Conservation (phyloP, 2,113 vertebrate genomes). For the Hylia prasina region DNA sequence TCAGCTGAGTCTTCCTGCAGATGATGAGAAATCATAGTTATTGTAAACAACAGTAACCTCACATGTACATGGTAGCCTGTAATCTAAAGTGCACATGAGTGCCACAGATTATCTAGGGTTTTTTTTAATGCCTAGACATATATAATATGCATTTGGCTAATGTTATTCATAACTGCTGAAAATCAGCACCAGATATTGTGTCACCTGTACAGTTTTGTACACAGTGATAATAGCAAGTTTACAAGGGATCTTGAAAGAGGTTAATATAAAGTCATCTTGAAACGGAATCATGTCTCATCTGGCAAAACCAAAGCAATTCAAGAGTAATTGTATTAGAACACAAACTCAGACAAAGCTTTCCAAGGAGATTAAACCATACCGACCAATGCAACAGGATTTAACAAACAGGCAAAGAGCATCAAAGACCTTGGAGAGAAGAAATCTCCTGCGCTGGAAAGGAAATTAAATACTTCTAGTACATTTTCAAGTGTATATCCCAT, state of each 20-base stretch:
- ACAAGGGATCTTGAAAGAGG: not conserved
- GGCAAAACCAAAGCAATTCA: constrained; percentile 33
- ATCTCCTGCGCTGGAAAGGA: constrained; percentile 44
- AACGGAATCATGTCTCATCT: constrained; percentile 1
- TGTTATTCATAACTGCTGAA: not conserved
- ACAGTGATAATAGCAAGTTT: not conserved
- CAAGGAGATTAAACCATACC: constrained; percentile 12
- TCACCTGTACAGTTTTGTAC: not conserved
- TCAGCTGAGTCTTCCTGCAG: constrained; percentile 10
- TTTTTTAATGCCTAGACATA: not conserved
- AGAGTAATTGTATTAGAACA: constrained; percentile 17
- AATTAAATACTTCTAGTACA: constrained; percentile 57
- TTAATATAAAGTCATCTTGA: constrained; percentile 18
- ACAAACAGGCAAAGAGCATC: constrained; percentile 13
- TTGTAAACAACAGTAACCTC: constrained; percentile 7
- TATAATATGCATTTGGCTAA: not conserved
- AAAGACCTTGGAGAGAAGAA: constrained; percentile 38
- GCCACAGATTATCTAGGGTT: not conserved
- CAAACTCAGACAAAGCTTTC: constrained; percentile 20
- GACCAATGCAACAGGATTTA: constrained; percentile 17
- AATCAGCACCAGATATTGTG: not conserved
- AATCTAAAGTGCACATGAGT: not conserved
- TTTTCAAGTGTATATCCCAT: constrained; percentile 54
- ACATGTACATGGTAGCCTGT: not conserved
- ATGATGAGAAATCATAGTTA: constrained; percentile 11